Evolutionary conservation across 2,797 vertebrate species (phyloP).

Genomic region (Pogonophryne albipinna): DNA sequence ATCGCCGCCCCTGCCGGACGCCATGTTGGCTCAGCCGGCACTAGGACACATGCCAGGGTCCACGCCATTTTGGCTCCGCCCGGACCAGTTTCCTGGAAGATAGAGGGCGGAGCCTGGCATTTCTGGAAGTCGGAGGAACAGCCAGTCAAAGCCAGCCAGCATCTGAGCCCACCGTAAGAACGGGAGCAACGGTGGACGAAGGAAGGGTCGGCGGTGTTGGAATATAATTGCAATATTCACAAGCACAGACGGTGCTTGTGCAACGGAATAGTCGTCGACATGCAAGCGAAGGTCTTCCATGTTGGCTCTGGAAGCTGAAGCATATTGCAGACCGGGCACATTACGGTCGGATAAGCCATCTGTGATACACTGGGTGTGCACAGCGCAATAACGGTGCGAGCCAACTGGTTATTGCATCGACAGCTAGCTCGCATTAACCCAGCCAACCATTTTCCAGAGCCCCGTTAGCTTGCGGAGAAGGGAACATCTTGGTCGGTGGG

Average conservation of each 20-base stretch:
- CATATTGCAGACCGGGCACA: conserved; percentile 51
- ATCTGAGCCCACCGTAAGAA: conserved; percentile 71
- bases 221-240: conserved; percentile 43
- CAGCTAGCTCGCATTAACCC: conserved; percentile 50
- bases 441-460: conserved; percentile 59
- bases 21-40: conserved; percentile 82
- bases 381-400: conserved; percentile 67
- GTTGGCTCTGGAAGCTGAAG: conserved; percentile 72
- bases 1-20: conserved; percentile 37
- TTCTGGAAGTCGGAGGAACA: conserved; percentile 82
- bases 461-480: conserved; percentile 65
- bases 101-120: conserved; percentile 83
- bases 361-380: conserved; percentile 69
- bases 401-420: conserved; percentile 68
- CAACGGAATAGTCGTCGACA: conserved; percentile 46
- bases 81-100: conserved; percentile 76
- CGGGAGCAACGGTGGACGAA: conserved; percentile 67
- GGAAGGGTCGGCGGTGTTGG: conserved; percentile 52
- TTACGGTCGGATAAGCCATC: conserved; percentile 68
- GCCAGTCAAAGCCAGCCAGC: conserved; percentile 78
- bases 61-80: conserved; percentile 65
- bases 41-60: neutral
- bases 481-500: conserved; percentile 56
- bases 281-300: conserved; percentile 51
- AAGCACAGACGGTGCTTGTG: conserved; percentile 29